A percentile compares a stretch with the other conserved stretches of the same genome.
phyloP scores from a whole-genome alignment of 1,140 invertebrate species.

The Aphidius ervi region DNA sequence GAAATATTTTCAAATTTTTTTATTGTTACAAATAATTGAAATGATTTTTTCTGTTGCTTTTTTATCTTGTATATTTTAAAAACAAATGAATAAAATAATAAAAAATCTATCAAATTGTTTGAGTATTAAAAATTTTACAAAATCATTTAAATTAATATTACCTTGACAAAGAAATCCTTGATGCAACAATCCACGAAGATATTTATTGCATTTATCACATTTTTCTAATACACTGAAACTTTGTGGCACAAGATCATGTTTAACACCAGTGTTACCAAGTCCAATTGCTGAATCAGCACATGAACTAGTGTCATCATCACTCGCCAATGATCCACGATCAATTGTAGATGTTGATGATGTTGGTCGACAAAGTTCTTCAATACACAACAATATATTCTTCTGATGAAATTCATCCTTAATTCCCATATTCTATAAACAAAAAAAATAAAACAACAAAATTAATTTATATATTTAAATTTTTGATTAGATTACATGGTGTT shows the following conservation, averaged over 20 bases:
- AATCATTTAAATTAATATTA: conserved; percentile 33
- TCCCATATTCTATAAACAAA: conserved; percentile 63
- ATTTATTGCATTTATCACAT: conserved; percentile 75
- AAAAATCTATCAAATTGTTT: not conserved
- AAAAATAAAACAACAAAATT: not conserved
- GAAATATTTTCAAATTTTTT: no score
- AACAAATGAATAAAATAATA: conserved; percentile 6
- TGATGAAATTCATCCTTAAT: conserved; percentile 76
- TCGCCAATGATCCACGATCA: conserved; percentile 15
- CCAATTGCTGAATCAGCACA: conserved; percentile 12
- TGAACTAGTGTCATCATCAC: conserved; percentile 25
- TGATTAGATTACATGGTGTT: no score
- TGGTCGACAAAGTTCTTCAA: conserved; percentile 65
- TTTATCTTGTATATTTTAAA: not conserved
- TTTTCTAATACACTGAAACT: conserved; percentile 66
- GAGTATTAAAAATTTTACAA: no score
- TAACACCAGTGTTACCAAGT: conserved; percentile 29
- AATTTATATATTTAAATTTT: not conserved
- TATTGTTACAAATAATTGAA: no score
- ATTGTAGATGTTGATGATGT: conserved; percentile 20
- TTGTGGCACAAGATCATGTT: conserved; percentile 60
- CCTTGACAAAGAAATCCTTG: conserved; percentile 74
- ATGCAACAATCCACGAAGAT: conserved; percentile 66
- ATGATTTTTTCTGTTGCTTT: not conserved
- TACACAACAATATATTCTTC: conserved; percentile 65